Base-by-base conservation (phyloP, 1,140 invertebrate genomes). In the Odontomachus brunneus region DNA sequence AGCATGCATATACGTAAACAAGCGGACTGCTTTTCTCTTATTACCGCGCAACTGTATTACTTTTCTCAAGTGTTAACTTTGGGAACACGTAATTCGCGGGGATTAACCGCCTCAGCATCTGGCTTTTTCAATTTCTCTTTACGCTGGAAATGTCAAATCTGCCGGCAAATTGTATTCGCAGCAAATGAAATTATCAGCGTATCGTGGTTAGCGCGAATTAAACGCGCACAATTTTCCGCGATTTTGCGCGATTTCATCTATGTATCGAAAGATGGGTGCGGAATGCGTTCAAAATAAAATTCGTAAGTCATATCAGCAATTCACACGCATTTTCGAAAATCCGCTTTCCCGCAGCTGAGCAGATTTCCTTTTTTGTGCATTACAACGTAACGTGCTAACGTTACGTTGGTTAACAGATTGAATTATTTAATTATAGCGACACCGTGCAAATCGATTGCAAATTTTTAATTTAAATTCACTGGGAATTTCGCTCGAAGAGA, bases 1-100 rank as follows among this genome's bases (percentile, higher is more conserved):
- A 69, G 55, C 51, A 51, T 9, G 29, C 17, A 67, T 67, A 76
- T 78, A 49, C 33, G 66, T 53, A 71, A 80, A 69, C 65, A 71
- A 71, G 51, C 9, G 14, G 1, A 48, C 14, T 14, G 24, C 14
- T 29, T 71, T 74, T 14, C 26, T 59, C 29, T 60, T 73, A 73
- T 82, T 49, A 59, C 15, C 60, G 22, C 49, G 4, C 19, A 19
- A 15, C 69, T 44, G 9, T n/a, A n/a, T 1, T 44, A 44, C 26
- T 78, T 55, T 78, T 33, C 55, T 67, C 48, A 49, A 55, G 15
- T 24, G 17, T 55, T 66, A 76, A 66, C 29, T 65, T 44, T 9
- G 2, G 0, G 19, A 38, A 5, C 48, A 24, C 5, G 17, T 3
- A n/a, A 78, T 67, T 38, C 33, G 19, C 38, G 38, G 38, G 38